phyloP scores from a whole-genome alignment of 2,113 vertebrate genomes.

The Microcebus griseorufus region DNA sequence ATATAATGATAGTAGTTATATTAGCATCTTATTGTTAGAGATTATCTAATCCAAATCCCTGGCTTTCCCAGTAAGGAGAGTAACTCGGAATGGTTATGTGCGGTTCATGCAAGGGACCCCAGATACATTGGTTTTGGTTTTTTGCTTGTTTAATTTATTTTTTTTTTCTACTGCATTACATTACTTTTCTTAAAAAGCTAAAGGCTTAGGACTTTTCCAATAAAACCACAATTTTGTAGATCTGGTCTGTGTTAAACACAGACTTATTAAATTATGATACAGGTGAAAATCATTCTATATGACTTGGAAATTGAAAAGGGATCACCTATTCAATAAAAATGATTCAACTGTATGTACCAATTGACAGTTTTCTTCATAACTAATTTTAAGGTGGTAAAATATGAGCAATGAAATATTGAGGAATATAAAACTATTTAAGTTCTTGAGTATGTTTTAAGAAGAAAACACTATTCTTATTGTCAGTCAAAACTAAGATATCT shows the following conservation, averaged over 20 bases:
- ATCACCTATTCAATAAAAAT: not conserved
- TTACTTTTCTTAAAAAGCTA: not conserved
- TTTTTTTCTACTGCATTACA: not conserved
- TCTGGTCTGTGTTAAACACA: too few species aligned
- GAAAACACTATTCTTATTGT: not conserved
- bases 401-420: not conserved
- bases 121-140: not conserved
- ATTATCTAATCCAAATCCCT: not conserved
- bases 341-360: not conserved
- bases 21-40: not conserved
- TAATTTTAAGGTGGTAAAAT: not conserved
- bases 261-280: conserved; percentile 12
- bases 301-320: not conserved
- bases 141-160: conserved; percentile 2
- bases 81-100: not conserved
- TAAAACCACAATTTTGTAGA: not conserved
- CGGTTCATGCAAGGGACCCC: not conserved
- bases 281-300: not conserved
- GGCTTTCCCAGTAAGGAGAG: not conserved
- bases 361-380: not conserved
- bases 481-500: not conserved
- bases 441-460: not conserved
- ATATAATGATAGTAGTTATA: not conserved
- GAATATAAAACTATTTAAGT: not conserved
- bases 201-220: not conserved